A percentile compares a stretch with the other conserved stretches of the same genome.
Conservation (phyloP, 2,797 vertebrate genomes). For the Phoebastria nigripes region DNA sequence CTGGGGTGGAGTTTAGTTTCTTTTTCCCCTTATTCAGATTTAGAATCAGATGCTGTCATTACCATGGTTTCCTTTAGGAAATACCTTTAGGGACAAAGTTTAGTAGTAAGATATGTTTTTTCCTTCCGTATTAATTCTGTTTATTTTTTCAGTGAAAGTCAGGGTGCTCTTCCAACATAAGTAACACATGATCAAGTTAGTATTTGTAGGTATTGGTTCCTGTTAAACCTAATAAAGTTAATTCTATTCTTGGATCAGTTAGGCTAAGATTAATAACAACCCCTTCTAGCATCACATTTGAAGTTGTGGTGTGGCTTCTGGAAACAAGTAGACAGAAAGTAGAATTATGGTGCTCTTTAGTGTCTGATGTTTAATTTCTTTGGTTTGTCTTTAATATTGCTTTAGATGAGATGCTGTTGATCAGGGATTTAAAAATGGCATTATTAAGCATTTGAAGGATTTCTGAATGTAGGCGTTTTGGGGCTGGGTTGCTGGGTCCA, state of each 20-base stretch:
- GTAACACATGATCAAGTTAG: accelerated
- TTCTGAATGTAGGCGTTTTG: background rate
- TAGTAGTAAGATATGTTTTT: accelerated
- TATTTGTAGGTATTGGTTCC: background rate
- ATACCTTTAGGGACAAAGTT: background rate
- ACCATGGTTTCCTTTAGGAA: background rate
- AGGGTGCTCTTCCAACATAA: background rate
- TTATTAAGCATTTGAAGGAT: background rate
- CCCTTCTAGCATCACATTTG: background rate
- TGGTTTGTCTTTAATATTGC: background rate
- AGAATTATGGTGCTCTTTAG: background rate
- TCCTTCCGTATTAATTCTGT: background rate
- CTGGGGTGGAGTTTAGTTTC: background rate
- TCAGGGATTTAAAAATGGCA: background rate
- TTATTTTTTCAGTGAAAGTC: background rate
- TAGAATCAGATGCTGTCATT: background rate
- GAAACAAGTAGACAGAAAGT: background rate
- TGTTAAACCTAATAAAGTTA: background rate
- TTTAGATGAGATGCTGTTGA: background rate
- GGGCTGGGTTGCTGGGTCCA: background rate
- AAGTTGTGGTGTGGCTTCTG: background rate
- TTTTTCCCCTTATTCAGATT: background rate
- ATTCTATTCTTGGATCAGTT: background rate
- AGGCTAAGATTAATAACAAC: background rate
- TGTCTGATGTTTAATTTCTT: background rate